Evolutionary conservation across 2,888 invertebrate species (phyloP), one percentile per base, ranked within the genome.

Genomic region (Terebella lapidaria): DNA sequence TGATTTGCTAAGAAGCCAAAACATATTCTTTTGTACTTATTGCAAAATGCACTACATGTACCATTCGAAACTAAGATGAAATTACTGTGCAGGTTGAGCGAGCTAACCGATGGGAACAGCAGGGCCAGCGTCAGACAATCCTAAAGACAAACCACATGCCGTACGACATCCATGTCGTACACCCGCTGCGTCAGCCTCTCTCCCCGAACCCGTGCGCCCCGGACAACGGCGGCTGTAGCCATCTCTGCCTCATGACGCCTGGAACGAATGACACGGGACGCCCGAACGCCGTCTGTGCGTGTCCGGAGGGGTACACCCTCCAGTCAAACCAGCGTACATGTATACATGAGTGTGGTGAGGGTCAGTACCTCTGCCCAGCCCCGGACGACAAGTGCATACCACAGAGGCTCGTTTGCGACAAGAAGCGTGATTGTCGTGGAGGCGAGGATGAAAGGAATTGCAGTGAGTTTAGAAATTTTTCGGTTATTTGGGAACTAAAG

Each of bases 231-330:
- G 81, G 87, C 71, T 94, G 94, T 79, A 85, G 88, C 0, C 91
- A 91, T 0, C 84, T 94, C 57, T 94, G 94, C 80, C 83, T 94
- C 65, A 83, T 94, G 59, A 85, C 87, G 5, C 89, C 90, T 0
- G 80, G 66, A 3, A 24, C 22, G 5, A 22, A 55, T 22, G 26
- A 10, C 3, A 15, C 53, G 10, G 30, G 29, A 10, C 22, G 0
- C 1, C 29, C 71, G 10, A 86, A 81, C 72, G 86, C 84, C 66
- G 83, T 84, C 27, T 99, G 99, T 77, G 89, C 89, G 0, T 99
- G 99, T 78, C 97, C 97, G 0, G 95, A 97, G 81, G 92, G 96
- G 72, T 97, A 91, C 82, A 81, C 94, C 59, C 69, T 80, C 25
- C 69, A 71, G 0, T 86, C 88, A 0, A 91, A 94, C 75, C 86